Conservation (phyloP, 2,113 vertebrate genomes). For the Mastomys natalensis region DNA sequence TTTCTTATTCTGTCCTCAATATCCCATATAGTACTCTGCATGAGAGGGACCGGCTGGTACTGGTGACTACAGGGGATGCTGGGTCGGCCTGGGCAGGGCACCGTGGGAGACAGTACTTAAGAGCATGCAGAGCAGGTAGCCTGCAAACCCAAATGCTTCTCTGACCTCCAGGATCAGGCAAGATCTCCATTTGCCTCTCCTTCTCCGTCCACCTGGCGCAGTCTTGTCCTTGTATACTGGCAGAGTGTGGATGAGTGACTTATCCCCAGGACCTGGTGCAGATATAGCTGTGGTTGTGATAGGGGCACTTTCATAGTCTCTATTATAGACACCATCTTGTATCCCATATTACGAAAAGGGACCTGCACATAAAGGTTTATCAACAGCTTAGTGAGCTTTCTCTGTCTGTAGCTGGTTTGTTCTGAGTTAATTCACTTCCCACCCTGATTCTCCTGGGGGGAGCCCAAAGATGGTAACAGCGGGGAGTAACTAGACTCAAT, state of each 20-base stretch:
- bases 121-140: background rate
- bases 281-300: background rate
- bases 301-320: background rate
- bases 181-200: background rate
- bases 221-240: too few species aligned
- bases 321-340: background rate
- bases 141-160: background rate
- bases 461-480: background rate
- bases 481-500: background rate
- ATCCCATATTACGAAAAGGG: background rate
- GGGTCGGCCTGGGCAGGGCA: background rate
- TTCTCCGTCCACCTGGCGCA: background rate
- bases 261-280: background rate
- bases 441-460: background rate
- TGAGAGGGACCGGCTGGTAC: background rate
- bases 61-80: background rate
- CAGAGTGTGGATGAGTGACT: background rate
- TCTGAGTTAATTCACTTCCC: background rate
- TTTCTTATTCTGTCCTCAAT: background rate
- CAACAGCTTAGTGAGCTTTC: background rate
- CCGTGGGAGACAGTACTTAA: background rate
- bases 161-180: background rate
- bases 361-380: background rate
- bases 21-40: background rate
- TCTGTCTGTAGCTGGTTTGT: background rate